These are phyloP conservation scores for Watsonalla cultraria DNA, from an alignment of 2,888 invertebrate species.

Conservation along the genomic window DNA sequence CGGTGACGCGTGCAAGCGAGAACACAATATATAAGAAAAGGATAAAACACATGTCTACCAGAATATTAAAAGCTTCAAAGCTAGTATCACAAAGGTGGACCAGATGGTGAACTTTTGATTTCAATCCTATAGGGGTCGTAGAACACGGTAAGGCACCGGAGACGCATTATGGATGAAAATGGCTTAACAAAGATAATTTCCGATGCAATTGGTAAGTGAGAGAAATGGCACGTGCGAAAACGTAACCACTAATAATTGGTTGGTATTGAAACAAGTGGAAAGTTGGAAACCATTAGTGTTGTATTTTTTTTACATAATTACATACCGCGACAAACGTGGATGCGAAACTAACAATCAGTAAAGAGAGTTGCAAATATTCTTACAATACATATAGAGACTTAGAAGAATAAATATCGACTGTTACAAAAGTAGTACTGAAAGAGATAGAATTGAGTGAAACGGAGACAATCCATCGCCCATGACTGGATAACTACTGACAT, in stretches of 20 bases:
- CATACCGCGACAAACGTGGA: conserved; percentile 3
- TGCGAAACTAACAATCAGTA: not conserved
- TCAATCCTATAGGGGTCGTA: conserved; percentile 30
- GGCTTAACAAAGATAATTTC: not conserved
- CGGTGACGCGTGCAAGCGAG: conserved; percentile 50
- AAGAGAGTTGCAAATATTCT: not conserved
- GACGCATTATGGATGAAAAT: not conserved
- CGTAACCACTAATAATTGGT: conserved; percentile 5
- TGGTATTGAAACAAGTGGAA: conserved; percentile 17
- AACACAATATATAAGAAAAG: conserved; percentile 29
- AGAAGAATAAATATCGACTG: too few relatives aligned
- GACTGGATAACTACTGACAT: conserved; percentile 25
- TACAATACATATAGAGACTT: too few relatives aligned
- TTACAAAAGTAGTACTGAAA: conserved; percentile 15
- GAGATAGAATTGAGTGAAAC: conserved; percentile 20
- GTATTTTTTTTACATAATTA: conserved; percentile 10
- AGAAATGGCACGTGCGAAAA: conserved; percentile 7
- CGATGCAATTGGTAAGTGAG: not conserved
- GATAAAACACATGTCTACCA: conserved; percentile 59
- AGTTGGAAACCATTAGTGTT: conserved; percentile 11
- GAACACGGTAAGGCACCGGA: conserved; percentile 12
- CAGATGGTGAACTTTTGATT: conserved; percentile 40
- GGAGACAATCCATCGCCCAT: conserved; percentile 31
- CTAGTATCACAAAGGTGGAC: conserved; percentile 48
- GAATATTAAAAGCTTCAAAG: conserved; percentile 62